A percentile compares a stretch with the other conserved stretches of the same genome.
Conservation (phyloP, 2,888 invertebrate species). For the Deilephila elpenor region DNA sequence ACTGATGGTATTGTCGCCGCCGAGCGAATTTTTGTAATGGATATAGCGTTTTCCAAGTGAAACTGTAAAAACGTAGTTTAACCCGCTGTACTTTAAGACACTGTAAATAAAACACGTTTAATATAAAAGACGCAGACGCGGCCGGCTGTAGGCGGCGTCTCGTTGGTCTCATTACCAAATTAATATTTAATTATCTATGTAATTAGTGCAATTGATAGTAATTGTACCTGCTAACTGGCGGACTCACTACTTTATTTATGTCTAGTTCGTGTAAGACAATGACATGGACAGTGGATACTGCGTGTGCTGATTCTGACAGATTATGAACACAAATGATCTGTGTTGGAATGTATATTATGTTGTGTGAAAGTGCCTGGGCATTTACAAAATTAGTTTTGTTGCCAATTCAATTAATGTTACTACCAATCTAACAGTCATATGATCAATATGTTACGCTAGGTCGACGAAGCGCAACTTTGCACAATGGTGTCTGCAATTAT, state of each 20-base stretch:
- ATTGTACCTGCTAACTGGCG: slow-evolving; percentile 20
- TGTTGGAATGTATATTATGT: not conserved
- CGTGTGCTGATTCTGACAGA: not conserved
- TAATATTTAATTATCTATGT: slow-evolving; percentile 26
- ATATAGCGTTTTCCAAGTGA: slow-evolving; percentile 17
- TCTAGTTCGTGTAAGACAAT: slow-evolving; percentile 9
- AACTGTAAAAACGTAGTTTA: slow-evolving; percentile 21
- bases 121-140: slow-evolving; percentile 14
- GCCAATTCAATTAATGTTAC: slow-evolving; percentile 12
- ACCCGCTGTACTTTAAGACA: slow-evolving; percentile 18
- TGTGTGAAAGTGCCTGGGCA: not conserved
- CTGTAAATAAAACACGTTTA: slow-evolving; percentile 26
- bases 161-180: slow-evolving; percentile 26
- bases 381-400: slow-evolving; percentile 14
- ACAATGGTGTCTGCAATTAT: slow-evolving; percentile 3
- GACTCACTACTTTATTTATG: slow-evolving; percentile 15
- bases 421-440: not conserved
- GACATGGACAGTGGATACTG: not conserved
- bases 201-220: slow-evolving; percentile 27
- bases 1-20: not conserved
- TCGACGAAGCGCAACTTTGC: slow-evolving; percentile 15
- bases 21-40: slow-evolving; percentile 10
- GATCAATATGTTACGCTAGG: slow-evolving; percentile 1
- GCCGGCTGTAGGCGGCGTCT: slow-evolving; percentile 9
- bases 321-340: not conserved